Evolutionary conservation across 2,113 vertebrate genomes (phyloP), one percentile per base, ranked within the genome.

Genomic region (Clupea harengus): DNA sequence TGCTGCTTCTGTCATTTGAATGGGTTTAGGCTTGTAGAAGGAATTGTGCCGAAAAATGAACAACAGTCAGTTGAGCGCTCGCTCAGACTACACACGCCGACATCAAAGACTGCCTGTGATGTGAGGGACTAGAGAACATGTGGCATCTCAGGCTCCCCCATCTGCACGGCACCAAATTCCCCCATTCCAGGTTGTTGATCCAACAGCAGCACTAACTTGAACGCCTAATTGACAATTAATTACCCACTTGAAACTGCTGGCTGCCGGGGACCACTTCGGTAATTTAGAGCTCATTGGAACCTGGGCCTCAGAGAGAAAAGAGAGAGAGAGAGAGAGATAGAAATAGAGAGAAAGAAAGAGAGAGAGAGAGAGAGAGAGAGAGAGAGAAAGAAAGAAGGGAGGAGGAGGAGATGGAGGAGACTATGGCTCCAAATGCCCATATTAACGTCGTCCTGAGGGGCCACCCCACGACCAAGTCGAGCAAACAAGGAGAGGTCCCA

Each of bases 221-320:
- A 20, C 84, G 28, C 67, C 82, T 83, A 85, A 64, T 81, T 85
- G 67, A 81, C 50, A 83, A 80, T 83, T 83, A 88, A 85, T 81
- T 88, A 83, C n/a, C 81, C 50, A 18, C 72, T 28, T 22, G n/a
- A 81, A 86, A 75, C 22, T 15, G 28, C 6, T 20, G n/a, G 20
- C 46, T 81, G 78, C 83, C 32, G 10, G 28, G 57, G 45, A 81
- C 57, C 32, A 50, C 32, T 60, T 83, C 72, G 67, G 67, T 85
- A 85, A 81, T 85, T 83, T 46, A 57, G 22, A 67, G n/a, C 44
- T 78, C 44, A 45, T 25, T 64, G 86, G 87, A 81, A 1, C 72
- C 82, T 5, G 28, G 50, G 15, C 44, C 25, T 85, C 44, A 72
- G 82, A 78, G 67, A 22, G 28, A 72, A 72, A 45, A 15, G n/a